These are phyloP conservation scores for Hemicrepidius hirtus DNA, from an alignment of 2,888 invertebrate genomes.

Conservation along the genomic window DNA sequence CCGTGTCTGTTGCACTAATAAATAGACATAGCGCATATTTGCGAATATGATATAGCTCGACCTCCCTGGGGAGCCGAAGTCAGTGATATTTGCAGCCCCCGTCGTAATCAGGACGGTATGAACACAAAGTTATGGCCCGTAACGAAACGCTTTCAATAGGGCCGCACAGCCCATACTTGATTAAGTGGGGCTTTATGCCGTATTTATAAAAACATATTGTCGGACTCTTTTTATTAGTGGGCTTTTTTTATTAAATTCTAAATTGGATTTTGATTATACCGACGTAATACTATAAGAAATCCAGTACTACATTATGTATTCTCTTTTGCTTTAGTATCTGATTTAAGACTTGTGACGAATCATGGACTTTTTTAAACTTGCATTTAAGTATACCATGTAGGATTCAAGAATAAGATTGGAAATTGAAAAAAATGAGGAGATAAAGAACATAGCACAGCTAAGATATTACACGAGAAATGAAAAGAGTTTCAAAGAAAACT, in stretches of 20 bases:
- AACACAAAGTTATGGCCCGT: constrained; percentile 69
- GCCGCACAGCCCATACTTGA: constrained; percentile 60
- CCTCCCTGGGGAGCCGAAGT: constrained; percentile 77
- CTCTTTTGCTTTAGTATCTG: not conserved
- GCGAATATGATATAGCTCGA: constrained; percentile 63
- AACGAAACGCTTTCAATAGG: constrained; percentile 64
- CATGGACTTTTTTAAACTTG: no score
- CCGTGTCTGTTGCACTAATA: constrained; percentile 51
- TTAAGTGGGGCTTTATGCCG: constrained; percentile 63
- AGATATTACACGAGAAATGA: no score
- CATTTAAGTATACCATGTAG: no score
- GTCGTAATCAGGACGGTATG: constrained; percentile 69
- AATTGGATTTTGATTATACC: constrained; percentile 54
- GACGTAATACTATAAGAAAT: constrained; percentile 24
- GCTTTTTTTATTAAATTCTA: constrained; percentile 55
- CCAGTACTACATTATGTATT: constrained; percentile 31
- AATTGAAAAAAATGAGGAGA: no score
- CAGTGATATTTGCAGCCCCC: constrained; percentile 81
- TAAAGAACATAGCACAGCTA: no score
- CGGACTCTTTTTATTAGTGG: constrained; percentile 54
- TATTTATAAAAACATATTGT: constrained; percentile 63
- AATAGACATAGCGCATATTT: constrained; percentile 59
- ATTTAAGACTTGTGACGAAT: not conserved
- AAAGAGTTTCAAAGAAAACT: no score
- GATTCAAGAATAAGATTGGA: no score